A percentile compares a stretch with the other conserved stretches of the same genome.
Evolutionary conservation across 2,888 invertebrate species (phyloP).

Genomic region (Laothoe populi): DNA sequence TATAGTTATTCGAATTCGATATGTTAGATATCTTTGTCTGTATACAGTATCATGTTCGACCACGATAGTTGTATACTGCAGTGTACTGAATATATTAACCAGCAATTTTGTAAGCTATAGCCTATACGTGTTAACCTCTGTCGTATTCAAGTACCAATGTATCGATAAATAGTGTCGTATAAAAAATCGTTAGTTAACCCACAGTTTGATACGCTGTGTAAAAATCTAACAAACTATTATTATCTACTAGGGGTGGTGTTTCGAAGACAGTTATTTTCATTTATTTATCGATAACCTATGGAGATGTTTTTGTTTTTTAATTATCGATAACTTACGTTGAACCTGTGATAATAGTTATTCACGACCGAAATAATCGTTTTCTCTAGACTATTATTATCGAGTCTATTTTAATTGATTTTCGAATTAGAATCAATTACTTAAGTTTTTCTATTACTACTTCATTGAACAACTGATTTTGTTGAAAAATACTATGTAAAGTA

Average conservation of each 20-base stretch:
- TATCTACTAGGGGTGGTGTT: too few relatives aligned
- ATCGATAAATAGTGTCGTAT: conserved; percentile 3
- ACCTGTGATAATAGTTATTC: not conserved
- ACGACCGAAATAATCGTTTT: too few relatives aligned
- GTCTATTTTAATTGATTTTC: too few relatives aligned
- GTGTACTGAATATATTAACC: not conserved
- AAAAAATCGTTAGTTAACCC: not conserved
- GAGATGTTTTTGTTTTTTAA: not conserved
- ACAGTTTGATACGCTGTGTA: not conserved
- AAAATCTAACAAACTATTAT: not conserved
- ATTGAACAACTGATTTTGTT: too few relatives aligned
- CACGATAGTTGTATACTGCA: not conserved
- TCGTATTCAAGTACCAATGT: conserved; percentile 9
- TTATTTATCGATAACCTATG: too few relatives aligned
- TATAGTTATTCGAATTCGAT: too few relatives aligned
- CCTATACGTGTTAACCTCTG: not conserved
- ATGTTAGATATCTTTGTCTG: not conserved
- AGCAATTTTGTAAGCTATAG: not conserved
- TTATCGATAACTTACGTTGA: conserved; percentile 5
- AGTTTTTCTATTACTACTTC: too few relatives aligned
- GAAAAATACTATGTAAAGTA: too few relatives aligned
- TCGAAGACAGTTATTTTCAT: too few relatives aligned
- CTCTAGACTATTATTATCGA: too few relatives aligned
- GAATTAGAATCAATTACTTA: too few relatives aligned
- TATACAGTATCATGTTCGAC: not conserved